phyloP scores from a whole-genome alignment of 2,888 invertebrate species.

The Podabrus alpinus region DNA sequence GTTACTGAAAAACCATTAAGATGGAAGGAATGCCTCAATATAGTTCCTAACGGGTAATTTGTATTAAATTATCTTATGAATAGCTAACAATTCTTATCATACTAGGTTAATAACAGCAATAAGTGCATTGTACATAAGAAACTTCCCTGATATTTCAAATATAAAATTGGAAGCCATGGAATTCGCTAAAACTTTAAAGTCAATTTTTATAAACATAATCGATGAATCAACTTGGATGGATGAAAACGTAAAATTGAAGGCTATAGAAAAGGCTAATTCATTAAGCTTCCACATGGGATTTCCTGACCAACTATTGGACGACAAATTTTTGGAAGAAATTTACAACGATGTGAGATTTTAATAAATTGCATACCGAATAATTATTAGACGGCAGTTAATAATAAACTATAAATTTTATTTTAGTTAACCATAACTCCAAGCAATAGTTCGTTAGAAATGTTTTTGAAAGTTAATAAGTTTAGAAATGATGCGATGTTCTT shows the following conservation, averaged over 20 bases:
- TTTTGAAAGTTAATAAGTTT: not conserved
- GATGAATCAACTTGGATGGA: not conserved
- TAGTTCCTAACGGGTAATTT: constrained; percentile 51
- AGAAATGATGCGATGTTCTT: not conserved
- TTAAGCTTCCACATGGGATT: not conserved
- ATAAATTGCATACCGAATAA: not conserved
- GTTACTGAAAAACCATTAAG: constrained; percentile 73
- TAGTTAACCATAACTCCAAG: constrained; percentile 52
- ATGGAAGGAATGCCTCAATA: constrained; percentile 85
- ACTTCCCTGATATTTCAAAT: constrained; percentile 44
- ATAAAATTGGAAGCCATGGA: constrained; percentile 8
- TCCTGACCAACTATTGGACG: not conserved
- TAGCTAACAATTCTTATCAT: constrained; percentile 21
- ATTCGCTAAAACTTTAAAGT: constrained; percentile 20
- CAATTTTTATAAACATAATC: not conserved
- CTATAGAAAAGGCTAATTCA: not conserved
- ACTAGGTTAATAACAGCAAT: constrained; percentile 69
- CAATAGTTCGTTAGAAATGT: not conserved
- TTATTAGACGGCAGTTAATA: not conserved
- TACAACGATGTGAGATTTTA: constrained; percentile 51
- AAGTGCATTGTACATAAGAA: constrained; percentile 75
- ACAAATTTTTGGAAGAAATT: constrained; percentile 30
- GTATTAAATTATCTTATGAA: not conserved
- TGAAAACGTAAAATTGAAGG: not conserved
- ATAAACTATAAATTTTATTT: constrained; percentile 39